These are phyloP conservation scores for Liolophura sinensis DNA, from an alignment of 1,140 invertebrate genomes.

Conservation along the genomic window DNA sequence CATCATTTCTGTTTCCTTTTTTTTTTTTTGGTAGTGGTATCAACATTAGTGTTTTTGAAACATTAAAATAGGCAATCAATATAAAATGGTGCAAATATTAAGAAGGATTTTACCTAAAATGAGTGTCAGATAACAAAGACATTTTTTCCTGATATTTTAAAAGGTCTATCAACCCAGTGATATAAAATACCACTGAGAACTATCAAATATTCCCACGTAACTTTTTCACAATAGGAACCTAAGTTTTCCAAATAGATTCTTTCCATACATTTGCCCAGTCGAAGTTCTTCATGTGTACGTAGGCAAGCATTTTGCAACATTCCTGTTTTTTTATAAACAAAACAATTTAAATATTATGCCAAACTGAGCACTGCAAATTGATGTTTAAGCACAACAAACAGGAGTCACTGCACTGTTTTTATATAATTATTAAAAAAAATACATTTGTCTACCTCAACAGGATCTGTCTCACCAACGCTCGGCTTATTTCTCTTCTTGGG, in stretches of 20 bases:
- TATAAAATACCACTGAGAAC: too few relatives aligned
- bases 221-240: too few relatives aligned
- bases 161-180: too few relatives aligned
- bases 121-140: neutral
- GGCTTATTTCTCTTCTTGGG: slow-evolving; percentile 28
- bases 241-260: too few relatives aligned
- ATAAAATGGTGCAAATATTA: neutral
- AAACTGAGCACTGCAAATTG: neutral
- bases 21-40: neutral
- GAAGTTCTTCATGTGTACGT: too few relatives aligned
- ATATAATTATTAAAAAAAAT: neutral
- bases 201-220: too few relatives aligned
- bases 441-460: slow-evolving; percentile 29
- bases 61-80: neutral
- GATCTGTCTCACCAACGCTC: slow-evolving; percentile 22
- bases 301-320: too few relatives aligned
- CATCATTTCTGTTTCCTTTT: neutral
- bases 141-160: neutral
- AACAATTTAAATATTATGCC: too few relatives aligned
- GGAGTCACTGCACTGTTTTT: neutral
- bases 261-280: too few relatives aligned
- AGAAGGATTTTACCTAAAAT: neutral
- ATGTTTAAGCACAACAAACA: neutral
- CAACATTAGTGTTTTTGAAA: neutral
- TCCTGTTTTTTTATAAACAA: too few relatives aligned